Percentiles rank a stretch among this genome's conserved stretches.
phyloP scores from a whole-genome alignment of 2,888 invertebrate genomes.

The Orthosia gothica region DNA sequence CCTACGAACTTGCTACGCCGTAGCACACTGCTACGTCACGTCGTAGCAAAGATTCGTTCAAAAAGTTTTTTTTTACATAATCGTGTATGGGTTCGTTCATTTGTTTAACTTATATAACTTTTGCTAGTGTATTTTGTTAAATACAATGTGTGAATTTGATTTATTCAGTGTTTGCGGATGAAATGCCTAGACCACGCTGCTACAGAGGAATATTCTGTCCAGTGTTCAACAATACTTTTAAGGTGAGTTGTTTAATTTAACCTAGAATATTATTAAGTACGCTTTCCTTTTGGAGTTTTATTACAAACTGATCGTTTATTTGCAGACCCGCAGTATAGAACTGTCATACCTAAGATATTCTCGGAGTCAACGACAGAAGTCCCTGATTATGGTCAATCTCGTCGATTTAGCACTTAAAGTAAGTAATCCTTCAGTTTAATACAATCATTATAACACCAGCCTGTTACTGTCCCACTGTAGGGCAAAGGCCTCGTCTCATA shows the following conservation, averaged over 20 bases:
- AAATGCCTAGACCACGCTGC: slow-evolving; percentile 94
- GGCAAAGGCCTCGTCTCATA: no score
- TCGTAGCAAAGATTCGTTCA: not conserved
- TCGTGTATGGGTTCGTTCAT: not conserved
- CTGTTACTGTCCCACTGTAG: no score
- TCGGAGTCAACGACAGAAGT: slow-evolving; percentile 97
- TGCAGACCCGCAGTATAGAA: slow-evolving; percentile 94
- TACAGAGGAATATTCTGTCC: slow-evolving; percentile 97
- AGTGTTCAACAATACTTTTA: slow-evolving; percentile 96
- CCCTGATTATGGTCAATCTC: slow-evolving; percentile 97
- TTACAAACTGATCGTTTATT: not conserved
- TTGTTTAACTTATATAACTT: not conserved
- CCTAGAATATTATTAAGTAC: not conserved
- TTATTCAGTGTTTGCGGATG: slow-evolving; percentile 78
- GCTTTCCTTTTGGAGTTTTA: not conserved
- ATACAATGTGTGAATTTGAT: not conserved
- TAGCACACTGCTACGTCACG: slow-evolving; percentile 30
- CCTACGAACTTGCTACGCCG: slow-evolving; percentile 31
- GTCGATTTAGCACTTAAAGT: slow-evolving; percentile 97
- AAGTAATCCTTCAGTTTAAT: slow-evolving; percentile 58
- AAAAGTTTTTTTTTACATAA: not conserved
- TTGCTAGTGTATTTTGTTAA: not conserved
- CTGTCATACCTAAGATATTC: slow-evolving; percentile 97
- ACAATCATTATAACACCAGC: no score
- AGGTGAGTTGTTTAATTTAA: slow-evolving; percentile 77